Percentiles rank a stretch among this genome's conserved stretches.
Conservation (phyloP, 2,113 vertebrate genomes). For the Chionis minor region DNA sequence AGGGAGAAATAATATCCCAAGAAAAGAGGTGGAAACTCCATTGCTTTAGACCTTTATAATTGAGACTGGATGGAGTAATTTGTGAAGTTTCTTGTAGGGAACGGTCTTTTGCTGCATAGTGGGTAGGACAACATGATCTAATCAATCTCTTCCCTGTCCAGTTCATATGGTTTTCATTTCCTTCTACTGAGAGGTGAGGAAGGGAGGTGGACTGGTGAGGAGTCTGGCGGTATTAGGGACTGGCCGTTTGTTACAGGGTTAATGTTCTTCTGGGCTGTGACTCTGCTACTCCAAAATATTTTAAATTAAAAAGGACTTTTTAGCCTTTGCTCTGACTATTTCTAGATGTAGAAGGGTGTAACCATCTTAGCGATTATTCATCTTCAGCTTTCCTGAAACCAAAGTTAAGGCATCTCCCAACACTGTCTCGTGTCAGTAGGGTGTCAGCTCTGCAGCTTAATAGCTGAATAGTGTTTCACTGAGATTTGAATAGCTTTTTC, state of each 20-base stretch:
- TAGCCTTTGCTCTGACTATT: background rate
- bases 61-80: background rate
- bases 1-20: background rate
- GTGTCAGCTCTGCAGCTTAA: background rate
- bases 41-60: background rate
- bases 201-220: background rate
- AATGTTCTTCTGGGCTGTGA: background rate
- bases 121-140: background rate
- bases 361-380: no score
- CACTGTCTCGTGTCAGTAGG: background rate
- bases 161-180: conserved; percentile 26
- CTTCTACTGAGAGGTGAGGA: background rate
- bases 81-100: background rate
- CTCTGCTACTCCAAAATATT: background rate
- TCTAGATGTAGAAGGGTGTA: background rate
- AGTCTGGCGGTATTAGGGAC: background rate
- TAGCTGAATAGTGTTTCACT: background rate
- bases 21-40: conserved; percentile 25
- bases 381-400: background rate
- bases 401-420: background rate
- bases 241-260: background rate
- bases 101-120: background rate
- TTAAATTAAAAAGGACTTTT: background rate
- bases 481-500: background rate
- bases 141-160: background rate